Base-by-base conservation (phyloP, 2,888 invertebrate species). In the Polydesmus complanatus region DNA sequence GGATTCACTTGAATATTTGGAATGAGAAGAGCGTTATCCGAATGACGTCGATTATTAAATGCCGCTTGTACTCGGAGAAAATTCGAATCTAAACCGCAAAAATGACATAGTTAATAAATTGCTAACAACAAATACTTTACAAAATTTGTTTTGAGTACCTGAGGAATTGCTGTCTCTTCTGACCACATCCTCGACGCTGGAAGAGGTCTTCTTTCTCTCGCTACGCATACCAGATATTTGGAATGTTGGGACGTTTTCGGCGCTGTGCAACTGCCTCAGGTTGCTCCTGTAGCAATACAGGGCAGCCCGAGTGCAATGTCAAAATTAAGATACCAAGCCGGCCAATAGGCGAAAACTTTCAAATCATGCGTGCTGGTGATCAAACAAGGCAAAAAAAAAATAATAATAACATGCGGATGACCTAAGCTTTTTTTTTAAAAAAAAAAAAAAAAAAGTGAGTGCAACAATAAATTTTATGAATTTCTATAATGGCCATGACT, bases 21-120 rank as follows among this genome's bases (percentile, higher is more conserved):
- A 65, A 88, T 87, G 85, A 90, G 88, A 70, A 92, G 77, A 55
- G 91, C 90, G 73, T 93, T 93, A 76, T 93, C 93, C 25, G 91
- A 92, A 60, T 92, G 81, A 58, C 93, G 84, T 59, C 92, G 83
- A 72, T 84, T 89, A 58, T 89, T 88, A 73, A 90, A 86, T 65
- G 85, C 84, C 71, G 78, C 84, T 63, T 83, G 83, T 37, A 93
- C 92, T 61, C 88, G 83, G 71, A 93, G 78, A 78, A 90, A 89
- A 76, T 91, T 90, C 73, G 83, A 84, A 72, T 86, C 87, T 56
- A 55, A 19, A 56, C 2, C 2, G 53, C n/a, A 22, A 19, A 60
- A 62, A 37, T 8, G 66, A 11, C 62, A 62, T 21, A 59, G 11
- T 56, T 62, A 65, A 22, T 61, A 62, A 8, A 63, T 61, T 21